Evolutionary conservation across 1,140 invertebrate genomes (phyloP).

Genomic region (Octopus bimaculoides): DNA sequence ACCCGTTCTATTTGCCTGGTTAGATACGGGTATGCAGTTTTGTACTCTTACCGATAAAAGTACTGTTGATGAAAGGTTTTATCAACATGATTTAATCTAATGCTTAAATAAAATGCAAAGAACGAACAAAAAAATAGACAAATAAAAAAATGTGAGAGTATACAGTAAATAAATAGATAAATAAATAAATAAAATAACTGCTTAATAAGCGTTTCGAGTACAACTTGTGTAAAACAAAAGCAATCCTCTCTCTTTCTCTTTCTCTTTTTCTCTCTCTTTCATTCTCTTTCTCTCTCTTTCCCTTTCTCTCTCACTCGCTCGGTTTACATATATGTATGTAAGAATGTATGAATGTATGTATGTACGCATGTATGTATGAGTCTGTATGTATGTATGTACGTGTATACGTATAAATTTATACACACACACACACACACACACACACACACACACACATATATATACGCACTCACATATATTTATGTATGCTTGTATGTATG

Average conservation of each 20-base stretch:
- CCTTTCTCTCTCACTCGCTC: background rate
- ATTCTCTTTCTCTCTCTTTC: background rate
- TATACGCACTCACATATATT: too few relatives aligned
- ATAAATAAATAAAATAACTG: background rate
- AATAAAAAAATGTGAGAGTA: too few relatives aligned
- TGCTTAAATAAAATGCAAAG: background rate
- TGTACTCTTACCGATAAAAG: too few relatives aligned
- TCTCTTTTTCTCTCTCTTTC: background rate
- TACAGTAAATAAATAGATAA: background rate
- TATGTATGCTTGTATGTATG: too few relatives aligned
- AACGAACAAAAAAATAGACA: background rate
- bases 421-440: constrained; percentile 2
- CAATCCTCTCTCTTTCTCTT: background rate
- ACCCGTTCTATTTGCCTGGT: too few relatives aligned
- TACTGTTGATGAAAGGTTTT: too few relatives aligned
- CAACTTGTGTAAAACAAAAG: background rate
- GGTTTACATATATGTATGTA: background rate
- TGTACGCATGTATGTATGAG: background rate
- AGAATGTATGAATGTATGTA: background rate
- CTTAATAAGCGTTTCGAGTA: background rate
- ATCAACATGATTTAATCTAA: background rate
- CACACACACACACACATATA: background rate
- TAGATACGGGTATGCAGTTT: too few relatives aligned
- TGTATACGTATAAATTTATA: background rate
- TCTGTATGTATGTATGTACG: background rate